Percentiles rank a stretch among this genome's conserved stretches.
These are phyloP conservation scores for Aphaenogaster ashmeadi DNA, from an alignment of 1,140 invertebrate species.

Conservation along the genomic window DNA sequence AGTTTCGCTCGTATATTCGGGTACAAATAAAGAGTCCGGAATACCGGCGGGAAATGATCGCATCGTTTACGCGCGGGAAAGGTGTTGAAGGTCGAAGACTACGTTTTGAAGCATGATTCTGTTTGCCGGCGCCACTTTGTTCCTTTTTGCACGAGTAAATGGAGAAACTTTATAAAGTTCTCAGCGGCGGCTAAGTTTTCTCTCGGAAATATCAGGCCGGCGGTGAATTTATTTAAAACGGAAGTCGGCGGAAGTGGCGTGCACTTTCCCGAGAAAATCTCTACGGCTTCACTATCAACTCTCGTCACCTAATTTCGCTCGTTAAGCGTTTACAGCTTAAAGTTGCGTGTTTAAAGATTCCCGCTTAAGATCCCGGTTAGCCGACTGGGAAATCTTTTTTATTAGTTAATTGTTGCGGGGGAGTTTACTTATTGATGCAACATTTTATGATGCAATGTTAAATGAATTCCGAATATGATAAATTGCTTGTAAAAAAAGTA, in stretches of 20 bases:
- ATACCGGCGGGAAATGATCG: constrained; percentile 66
- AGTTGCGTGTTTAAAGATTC: constrained; percentile 35
- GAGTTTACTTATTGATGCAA: background rate
- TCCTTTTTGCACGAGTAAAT: constrained; percentile 72
- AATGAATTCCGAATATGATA: background rate
- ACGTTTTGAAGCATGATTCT: constrained; percentile 74
- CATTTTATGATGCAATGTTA: background rate
- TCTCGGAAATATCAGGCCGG: constrained; percentile 54
- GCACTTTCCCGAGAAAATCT: constrained; percentile 56
- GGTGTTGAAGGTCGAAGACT: constrained; percentile 73
- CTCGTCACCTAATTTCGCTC: constrained; percentile 55
- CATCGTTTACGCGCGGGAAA: constrained; percentile 66
- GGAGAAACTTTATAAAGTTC: constrained; percentile 76
- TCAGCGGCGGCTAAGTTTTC: constrained; percentile 65
- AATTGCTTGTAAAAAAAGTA: background rate
- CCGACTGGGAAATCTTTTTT: background rate
- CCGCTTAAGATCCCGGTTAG: constrained; percentile 18
- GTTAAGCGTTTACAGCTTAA: constrained; percentile 46
- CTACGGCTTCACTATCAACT: constrained; percentile 46
- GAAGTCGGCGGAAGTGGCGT: constrained; percentile 51
- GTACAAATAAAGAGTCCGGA: constrained; percentile 23
- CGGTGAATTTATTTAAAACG: constrained; percentile 63
- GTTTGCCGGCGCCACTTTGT: constrained; percentile 70
- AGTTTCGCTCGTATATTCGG: background rate
- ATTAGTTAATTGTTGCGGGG: background rate